phyloP scores from a whole-genome alignment of 2,888 invertebrate species.

The Sphaeridia pumilis region DNA sequence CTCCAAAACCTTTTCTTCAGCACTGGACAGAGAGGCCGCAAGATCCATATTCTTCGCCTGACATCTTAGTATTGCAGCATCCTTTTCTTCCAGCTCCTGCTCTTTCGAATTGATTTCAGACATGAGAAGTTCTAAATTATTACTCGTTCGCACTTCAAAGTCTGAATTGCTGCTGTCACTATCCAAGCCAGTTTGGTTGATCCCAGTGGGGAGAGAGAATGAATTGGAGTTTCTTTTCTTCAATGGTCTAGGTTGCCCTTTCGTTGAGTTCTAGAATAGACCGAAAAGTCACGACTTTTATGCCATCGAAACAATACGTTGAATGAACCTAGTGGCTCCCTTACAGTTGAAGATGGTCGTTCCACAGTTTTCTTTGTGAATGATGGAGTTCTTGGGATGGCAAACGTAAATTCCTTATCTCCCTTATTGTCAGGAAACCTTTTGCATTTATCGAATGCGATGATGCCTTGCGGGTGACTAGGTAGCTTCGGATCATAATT shows the following conservation, averaged over 20 bases:
- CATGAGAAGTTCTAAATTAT: not conserved
- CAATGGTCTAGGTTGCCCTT: not conserved
- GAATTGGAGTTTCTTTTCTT: not conserved
- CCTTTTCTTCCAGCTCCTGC: not conserved
- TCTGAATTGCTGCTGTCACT: not conserved
- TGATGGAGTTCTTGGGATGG: not conserved
- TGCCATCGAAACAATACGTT: no score
- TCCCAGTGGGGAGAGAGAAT: not conserved
- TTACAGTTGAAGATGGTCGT: not conserved
- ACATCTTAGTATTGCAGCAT: not conserved
- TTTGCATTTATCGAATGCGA: not conserved
- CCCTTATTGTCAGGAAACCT: not conserved
- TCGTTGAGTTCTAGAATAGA: not conserved
- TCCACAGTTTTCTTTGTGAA: no score
- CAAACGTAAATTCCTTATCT: no score
- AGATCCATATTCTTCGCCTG: not conserved
- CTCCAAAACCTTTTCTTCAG: not conserved
- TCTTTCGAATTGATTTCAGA: not conserved
- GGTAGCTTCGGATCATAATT: not conserved
- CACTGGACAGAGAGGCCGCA: not conserved
- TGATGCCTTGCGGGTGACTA: not conserved
- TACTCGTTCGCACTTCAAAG: not conserved
- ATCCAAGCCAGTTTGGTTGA: not conserved
- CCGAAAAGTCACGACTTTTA: no score
- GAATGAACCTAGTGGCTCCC: not conserved